Percentiles rank a stretch among this genome's conserved stretches.
phyloP scores from a whole-genome alignment of 2,113 vertebrate species.

The Chascanopsetta lugubris region DNA sequence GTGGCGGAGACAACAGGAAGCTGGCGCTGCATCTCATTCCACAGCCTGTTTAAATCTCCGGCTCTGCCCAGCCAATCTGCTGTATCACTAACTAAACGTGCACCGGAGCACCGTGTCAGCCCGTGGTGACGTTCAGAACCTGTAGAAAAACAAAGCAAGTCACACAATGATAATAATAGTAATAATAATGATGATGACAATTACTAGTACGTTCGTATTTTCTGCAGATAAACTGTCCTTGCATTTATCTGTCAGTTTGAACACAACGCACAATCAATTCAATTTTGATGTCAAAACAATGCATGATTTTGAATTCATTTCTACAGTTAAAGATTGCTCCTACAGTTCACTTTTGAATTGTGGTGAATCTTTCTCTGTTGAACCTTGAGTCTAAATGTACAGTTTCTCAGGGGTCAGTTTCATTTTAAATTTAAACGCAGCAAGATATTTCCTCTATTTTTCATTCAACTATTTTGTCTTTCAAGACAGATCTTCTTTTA shows the following conservation, averaged over 20 bases:
- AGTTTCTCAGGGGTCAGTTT: background rate
- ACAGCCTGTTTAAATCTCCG: slow-evolving; percentile 21
- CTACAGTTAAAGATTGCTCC: no score
- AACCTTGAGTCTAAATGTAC: background rate
- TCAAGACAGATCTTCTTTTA: background rate
- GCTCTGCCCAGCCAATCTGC: slow-evolving; percentile 6
- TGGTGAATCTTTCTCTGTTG: background rate
- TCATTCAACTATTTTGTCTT: background rate
- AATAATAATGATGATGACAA: no score
- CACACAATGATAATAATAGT: no score
- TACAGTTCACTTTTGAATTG: background rate
- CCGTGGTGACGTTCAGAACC: background rate
- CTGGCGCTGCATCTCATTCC: background rate
- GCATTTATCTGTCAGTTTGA: background rate
- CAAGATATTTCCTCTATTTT: background rate
- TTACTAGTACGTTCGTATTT: no score
- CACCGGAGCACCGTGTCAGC: background rate
- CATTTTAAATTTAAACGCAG: no score
- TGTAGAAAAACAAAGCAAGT: no score
- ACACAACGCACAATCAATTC: background rate
- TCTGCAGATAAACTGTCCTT: background rate
- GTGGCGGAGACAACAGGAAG: background rate
- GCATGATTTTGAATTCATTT: background rate
- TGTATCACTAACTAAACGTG: slow-evolving; percentile 24
- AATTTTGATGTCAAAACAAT: background rate